These are phyloP conservation scores for Perognathus longimembris DNA, from an alignment of 2,113 vertebrate species.

Conservation along the genomic window DNA sequence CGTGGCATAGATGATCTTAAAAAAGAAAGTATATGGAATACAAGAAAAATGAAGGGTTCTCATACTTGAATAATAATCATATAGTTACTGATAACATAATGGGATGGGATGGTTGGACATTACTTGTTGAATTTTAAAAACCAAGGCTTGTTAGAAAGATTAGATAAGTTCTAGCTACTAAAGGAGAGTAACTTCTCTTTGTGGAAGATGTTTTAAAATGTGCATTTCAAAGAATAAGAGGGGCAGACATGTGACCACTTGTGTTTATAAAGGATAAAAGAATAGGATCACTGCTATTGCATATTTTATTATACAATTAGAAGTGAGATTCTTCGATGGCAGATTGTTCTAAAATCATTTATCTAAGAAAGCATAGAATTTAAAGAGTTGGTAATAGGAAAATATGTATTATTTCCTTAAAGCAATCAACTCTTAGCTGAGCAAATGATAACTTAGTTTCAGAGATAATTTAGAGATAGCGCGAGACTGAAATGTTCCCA, in stretches of 20 bases:
- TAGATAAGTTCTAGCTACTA: slow-evolving; percentile 55
- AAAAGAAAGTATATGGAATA: neutral
- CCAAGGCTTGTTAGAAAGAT: slow-evolving; percentile 42
- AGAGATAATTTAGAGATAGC: slow-evolving; percentile 55
- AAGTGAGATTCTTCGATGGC: slow-evolving; percentile 36
- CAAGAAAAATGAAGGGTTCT: slow-evolving; percentile 65
- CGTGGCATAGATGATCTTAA: slow-evolving; percentile 79
- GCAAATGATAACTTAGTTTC: slow-evolving; percentile 58
- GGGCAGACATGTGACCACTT: neutral
- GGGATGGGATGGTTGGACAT: slow-evolving; percentile 39
- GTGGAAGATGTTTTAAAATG: slow-evolving; percentile 9
- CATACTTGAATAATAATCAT: slow-evolving; percentile 69
- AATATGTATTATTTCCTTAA: slow-evolving; percentile 63
- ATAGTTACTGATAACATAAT: neutral
- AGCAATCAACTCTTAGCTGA: slow-evolving; percentile 77
- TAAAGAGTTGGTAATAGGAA: slow-evolving; percentile 59
- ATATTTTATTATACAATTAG: slow-evolving; percentile 1
- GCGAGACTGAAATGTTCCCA: neutral
- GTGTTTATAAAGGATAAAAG: slow-evolving; percentile 16
- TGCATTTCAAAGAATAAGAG: slow-evolving; percentile 24
- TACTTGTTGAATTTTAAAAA: slow-evolving; percentile 43
- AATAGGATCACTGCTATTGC: slow-evolving; percentile 16
- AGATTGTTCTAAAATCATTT: slow-evolving; percentile 22
- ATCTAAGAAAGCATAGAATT: slow-evolving; percentile 57
- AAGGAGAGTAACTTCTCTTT: slow-evolving; percentile 23